phyloP scores from a whole-genome alignment of 2,113 vertebrate species.

The Hiodon alosoides region DNA sequence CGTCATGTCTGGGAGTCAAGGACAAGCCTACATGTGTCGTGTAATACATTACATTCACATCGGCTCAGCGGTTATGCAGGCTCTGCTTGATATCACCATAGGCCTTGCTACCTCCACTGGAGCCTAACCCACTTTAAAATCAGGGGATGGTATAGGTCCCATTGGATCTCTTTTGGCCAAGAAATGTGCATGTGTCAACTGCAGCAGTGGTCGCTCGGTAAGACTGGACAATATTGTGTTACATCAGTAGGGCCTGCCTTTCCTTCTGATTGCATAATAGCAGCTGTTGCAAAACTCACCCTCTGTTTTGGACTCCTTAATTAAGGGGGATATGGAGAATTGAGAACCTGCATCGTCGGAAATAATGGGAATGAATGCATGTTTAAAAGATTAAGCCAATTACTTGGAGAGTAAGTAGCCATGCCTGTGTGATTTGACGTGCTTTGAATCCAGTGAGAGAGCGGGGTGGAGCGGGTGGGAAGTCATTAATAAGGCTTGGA shows the following conservation, averaged over 20 bases:
- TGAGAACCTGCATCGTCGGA: no score
- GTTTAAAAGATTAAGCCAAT: slow-evolving; percentile 27
- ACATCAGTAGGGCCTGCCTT: slow-evolving; percentile 37
- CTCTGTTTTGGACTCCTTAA: slow-evolving; percentile 17
- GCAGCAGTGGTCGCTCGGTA: slow-evolving; percentile 24
- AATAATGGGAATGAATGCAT: neutral
- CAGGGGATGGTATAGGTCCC: slow-evolving; percentile 32
- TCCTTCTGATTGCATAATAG: slow-evolving; percentile 30
- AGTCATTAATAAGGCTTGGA: no score
- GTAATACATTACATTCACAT: slow-evolving; percentile 17
- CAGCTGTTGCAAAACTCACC: slow-evolving; percentile 31
- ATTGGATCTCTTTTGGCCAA: slow-evolving; percentile 23
- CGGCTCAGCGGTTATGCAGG: neutral
- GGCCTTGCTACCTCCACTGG: neutral
- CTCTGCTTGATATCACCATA: neutral
- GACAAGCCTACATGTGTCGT: slow-evolving; percentile 1
- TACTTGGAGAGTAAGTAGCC: no score
- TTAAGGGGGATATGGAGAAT: slow-evolving; percentile 21
- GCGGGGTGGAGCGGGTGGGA: no score
- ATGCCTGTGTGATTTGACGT: no score
- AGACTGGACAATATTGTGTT: slow-evolving; percentile 35
- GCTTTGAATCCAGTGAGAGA: no score
- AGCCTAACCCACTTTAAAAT: slow-evolving; percentile 10
- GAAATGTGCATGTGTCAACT: slow-evolving; percentile 26
- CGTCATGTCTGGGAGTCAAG: neutral